These are phyloP conservation scores for Maniola jurtina DNA, from an alignment of 1,140 invertebrate species.

Conservation along the genomic window DNA sequence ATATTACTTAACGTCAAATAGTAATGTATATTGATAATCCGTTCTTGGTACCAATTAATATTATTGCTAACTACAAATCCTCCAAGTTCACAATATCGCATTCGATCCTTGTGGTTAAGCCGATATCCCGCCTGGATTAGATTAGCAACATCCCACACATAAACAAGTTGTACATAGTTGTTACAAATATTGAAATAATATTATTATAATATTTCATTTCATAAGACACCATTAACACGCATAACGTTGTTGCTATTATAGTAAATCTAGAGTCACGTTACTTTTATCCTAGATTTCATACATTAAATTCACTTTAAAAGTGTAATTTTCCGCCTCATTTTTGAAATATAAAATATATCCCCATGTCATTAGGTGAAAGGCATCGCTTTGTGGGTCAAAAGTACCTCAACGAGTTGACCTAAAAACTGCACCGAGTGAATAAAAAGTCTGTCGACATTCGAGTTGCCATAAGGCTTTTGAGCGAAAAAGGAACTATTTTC, in stretches of 20 bases:
- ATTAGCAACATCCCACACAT: constrained; percentile 21
- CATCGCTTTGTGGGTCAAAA: constrained; percentile 32
- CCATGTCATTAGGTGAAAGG: constrained; percentile 28
- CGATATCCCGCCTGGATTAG: constrained; percentile 21
- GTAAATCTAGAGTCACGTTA: not conserved
- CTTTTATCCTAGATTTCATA: constrained; percentile 1
- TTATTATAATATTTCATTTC: too few relatives aligned
- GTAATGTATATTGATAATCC: too few relatives aligned
- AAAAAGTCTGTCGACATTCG: constrained; percentile 23
- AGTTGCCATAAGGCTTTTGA: constrained; percentile 15
- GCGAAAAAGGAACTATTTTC: constrained; percentile 11
- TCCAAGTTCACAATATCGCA: constrained; percentile 11
- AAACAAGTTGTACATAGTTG: constrained; percentile 9
- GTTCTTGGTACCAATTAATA: too few relatives aligned
- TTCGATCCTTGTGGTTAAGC: constrained; percentile 12
- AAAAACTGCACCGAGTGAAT: constrained; percentile 28
- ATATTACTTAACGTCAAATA: too few relatives aligned
- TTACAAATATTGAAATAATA: constrained; percentile 10
- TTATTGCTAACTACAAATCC: not conserved
- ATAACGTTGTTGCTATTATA: not conserved
- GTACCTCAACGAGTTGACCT: constrained; percentile 30
- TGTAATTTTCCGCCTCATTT: constrained; percentile 14
- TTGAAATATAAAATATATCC: constrained; percentile 25
- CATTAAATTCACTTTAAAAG: constrained; percentile 14
- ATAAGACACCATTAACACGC: too few relatives aligned